Conservation (phyloP, 1,140 invertebrate species). For the Aporrectodea caliginosa region DNA sequence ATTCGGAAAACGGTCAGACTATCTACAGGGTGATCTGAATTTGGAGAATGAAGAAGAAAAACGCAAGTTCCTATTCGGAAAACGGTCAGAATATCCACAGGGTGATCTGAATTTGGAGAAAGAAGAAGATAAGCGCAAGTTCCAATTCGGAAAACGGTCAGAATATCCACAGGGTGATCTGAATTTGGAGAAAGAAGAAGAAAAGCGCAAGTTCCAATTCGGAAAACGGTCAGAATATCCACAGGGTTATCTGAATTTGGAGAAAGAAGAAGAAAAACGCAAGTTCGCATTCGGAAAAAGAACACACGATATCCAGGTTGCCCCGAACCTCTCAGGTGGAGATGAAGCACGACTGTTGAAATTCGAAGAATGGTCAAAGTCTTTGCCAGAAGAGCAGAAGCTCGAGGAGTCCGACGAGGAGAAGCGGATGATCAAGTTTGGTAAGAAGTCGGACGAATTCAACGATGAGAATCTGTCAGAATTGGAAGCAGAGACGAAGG, state of each 20-base stretch:
- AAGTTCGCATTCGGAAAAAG: neutral
- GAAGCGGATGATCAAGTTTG: too few species aligned
- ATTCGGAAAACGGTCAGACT: neutral
- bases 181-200: neutral
- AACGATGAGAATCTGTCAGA: too few species aligned
- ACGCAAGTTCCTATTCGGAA: neutral
- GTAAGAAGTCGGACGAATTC: too few species aligned
- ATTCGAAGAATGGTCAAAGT: neutral
- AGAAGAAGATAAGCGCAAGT: neutral
- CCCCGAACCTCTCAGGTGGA: neutral
- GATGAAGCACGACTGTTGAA: neutral
- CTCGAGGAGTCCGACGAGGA: neutral
- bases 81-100: too few species aligned
- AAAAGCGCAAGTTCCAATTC: neutral
- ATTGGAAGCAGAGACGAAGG: too few species aligned
- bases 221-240: neutral
- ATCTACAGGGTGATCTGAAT: neutral
- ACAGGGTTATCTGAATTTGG: neutral
- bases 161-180: too few species aligned
- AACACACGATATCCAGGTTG: neutral
- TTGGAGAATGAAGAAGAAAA: neutral
- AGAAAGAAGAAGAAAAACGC: neutral
- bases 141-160: neutral
- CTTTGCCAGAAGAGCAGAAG: neutral
- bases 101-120: neutral